A percentile compares a stretch with the other conserved stretches of the same genome.
phyloP scores from a whole-genome alignment of 2,113 vertebrate genomes.

The Tyrannus savana region DNA sequence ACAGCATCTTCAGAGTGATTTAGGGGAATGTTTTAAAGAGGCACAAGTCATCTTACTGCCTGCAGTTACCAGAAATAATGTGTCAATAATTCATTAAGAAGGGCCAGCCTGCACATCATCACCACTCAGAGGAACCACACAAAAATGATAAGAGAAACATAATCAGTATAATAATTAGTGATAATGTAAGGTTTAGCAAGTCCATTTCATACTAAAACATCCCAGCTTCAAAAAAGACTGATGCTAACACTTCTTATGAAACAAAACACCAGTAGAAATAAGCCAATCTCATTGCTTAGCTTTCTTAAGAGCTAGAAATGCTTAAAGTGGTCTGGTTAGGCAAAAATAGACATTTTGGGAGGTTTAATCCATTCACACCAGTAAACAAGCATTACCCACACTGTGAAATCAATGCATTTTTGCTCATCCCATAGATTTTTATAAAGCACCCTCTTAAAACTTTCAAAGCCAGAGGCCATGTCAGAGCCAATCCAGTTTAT shows the following conservation, averaged over 20 bases:
- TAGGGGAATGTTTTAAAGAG: not conserved
- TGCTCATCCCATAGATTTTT: not conserved
- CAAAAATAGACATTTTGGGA: not conserved
- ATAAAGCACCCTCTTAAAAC: not conserved
- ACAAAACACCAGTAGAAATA: not conserved
- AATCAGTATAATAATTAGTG: conserved; percentile 16
- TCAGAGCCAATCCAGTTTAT: not conserved
- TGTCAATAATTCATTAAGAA: conserved; percentile 29
- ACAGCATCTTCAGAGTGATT: not conserved
- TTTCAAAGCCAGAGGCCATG: not conserved
- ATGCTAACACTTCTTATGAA: not conserved
- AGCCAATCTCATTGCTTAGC: not conserved
- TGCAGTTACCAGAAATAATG: not conserved
- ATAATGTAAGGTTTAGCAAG: not conserved
- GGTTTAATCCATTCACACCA: not conserved
- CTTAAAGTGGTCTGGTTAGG: not conserved
- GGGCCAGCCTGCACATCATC: not conserved
- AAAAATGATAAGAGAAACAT: conserved; percentile 11
- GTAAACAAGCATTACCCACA: not conserved
- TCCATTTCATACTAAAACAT: not conserved
- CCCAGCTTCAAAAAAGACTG: not conserved
- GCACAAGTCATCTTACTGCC: not conserved
- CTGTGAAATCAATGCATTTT: not conserved
- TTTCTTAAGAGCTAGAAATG: not conserved
- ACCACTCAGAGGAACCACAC: not conserved